Evolutionary conservation across 1,140 invertebrate species (phyloP).

Genomic region (Drosophila navojoa): DNA sequence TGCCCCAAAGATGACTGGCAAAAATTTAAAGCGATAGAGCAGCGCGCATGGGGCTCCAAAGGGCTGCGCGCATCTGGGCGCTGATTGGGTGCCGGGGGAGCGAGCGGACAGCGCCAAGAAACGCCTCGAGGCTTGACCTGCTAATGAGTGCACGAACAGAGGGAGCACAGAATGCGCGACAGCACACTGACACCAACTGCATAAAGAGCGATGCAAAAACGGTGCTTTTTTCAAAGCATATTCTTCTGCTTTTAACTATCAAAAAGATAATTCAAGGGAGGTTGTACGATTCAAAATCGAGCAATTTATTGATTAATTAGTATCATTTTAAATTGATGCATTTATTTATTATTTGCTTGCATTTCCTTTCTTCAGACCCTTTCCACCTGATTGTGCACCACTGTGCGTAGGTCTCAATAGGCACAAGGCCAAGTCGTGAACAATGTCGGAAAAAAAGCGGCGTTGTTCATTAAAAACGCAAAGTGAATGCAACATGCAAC

Average conservation of each 20-base stretch:
- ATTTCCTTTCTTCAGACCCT: too few species aligned
- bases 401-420: slow-evolving; percentile 35
- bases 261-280: too few species aligned
- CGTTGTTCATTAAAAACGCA: slow-evolving; percentile 24
- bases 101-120: neutral
- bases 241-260: too few species aligned
- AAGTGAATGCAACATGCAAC: slow-evolving; percentile 27
- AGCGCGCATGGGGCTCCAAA: slow-evolving; percentile 11
- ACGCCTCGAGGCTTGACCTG: slow-evolving; percentile 34
- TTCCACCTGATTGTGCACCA: neutral
- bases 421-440: slow-evolving; percentile 46
- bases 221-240: too few species aligned
- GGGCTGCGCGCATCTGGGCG: neutral
- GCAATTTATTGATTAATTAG: too few species aligned
- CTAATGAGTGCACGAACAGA: slow-evolving; percentile 35
- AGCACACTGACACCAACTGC: slow-evolving; percentile 1
- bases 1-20: slow-evolving; percentile 33
- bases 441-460: slow-evolving; percentile 20
- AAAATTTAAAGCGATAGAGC: slow-evolving; percentile 33
- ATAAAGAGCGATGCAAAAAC: too few species aligned
- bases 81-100: neutral
- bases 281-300: too few species aligned
- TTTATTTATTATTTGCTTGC: too few species aligned
- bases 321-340: too few species aligned
- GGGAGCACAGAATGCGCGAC: slow-evolving; percentile 6